Percentiles rank a stretch among this genome's conserved stretches.
These are phyloP conservation scores for Rhegmatorhina hoffmannsi DNA, from an alignment of 2,113 vertebrate genomes.

Conservation along the genomic window DNA sequence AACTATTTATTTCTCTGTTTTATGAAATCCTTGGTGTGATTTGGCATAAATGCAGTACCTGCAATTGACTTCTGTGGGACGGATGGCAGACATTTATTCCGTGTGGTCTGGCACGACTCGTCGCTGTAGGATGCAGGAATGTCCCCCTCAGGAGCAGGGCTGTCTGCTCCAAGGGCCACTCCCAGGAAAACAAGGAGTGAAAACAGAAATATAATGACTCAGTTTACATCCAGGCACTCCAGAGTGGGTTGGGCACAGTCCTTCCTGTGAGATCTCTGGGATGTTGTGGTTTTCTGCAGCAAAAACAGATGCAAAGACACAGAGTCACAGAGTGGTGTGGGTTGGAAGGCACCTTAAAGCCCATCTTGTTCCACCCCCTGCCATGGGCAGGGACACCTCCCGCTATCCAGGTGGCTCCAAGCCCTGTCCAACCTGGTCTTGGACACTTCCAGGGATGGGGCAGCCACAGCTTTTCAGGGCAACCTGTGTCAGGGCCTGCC, in stretches of 20 bases:
- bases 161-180: neutral
- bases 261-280: neutral
- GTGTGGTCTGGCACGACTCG: neutral
- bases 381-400: neutral
- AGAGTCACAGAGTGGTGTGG: neutral
- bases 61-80: neutral
- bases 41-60: constrained; percentile 1
- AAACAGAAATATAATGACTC: neutral
- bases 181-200: neutral
- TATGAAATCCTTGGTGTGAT: neutral
- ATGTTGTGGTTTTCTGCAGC: neutral
- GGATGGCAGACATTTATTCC: neutral
- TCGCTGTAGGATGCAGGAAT: neutral
- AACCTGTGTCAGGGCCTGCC: neutral
- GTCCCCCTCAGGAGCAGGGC: neutral
- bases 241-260: neutral
- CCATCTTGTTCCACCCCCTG: neutral
- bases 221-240: neutral
- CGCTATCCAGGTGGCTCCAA: neutral
- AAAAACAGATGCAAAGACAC: neutral
- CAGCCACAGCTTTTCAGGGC: neutral
- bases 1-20: constrained; percentile 45
- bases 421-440: neutral
- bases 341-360: neutral
- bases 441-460: neutral